Evolutionary conservation across 1,140 invertebrate species (phyloP).

Genomic region (Microplitis mediator): DNA sequence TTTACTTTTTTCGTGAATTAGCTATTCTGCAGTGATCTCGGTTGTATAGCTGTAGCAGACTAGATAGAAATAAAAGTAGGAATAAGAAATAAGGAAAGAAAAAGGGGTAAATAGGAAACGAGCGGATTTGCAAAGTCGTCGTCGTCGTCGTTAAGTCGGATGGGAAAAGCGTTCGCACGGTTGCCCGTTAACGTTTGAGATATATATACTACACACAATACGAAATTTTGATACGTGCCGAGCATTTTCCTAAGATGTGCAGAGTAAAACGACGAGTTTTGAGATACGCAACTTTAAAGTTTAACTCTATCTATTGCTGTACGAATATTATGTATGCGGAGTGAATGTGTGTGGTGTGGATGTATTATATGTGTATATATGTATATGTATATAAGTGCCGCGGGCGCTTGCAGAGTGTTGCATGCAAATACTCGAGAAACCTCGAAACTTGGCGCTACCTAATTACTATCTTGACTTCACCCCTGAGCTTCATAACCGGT

Average conservation of each 20-base stretch:
- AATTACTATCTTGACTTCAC: slow-evolving; percentile 62
- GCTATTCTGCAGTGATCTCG: neutral
- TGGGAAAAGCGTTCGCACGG: slow-evolving; percentile 18
- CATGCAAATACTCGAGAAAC: slow-evolving; percentile 56
- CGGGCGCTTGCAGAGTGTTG: slow-evolving; percentile 24
- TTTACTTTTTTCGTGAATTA: neutral
- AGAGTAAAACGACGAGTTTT: slow-evolving; percentile 28
- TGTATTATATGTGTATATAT: neutral
- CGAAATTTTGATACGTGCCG: slow-evolving; percentile 56
- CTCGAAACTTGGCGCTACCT: slow-evolving; percentile 58
- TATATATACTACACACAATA: slow-evolving; percentile 31
- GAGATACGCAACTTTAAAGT: slow-evolving; percentile 29
- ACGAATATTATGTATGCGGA: neutral
- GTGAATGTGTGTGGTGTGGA: no score
- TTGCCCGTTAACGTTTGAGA: slow-evolving; percentile 17
- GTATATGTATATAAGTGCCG: neutral
- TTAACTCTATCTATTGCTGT: slow-evolving; percentile 4
- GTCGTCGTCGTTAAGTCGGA: slow-evolving; percentile 1
- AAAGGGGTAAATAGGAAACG: slow-evolving; percentile 5
- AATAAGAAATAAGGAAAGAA: neutral
- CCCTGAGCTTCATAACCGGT: slow-evolving; percentile 59
- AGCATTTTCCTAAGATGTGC: slow-evolving; percentile 38
- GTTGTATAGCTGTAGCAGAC: neutral
- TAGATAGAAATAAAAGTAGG: slow-evolving; percentile 16
- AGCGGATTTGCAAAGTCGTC: neutral